Percentiles rank a stretch among this genome's conserved stretches.
Conservation (phyloP, 1,140 invertebrate genomes). For the Zaprionus ghesquierei region DNA sequence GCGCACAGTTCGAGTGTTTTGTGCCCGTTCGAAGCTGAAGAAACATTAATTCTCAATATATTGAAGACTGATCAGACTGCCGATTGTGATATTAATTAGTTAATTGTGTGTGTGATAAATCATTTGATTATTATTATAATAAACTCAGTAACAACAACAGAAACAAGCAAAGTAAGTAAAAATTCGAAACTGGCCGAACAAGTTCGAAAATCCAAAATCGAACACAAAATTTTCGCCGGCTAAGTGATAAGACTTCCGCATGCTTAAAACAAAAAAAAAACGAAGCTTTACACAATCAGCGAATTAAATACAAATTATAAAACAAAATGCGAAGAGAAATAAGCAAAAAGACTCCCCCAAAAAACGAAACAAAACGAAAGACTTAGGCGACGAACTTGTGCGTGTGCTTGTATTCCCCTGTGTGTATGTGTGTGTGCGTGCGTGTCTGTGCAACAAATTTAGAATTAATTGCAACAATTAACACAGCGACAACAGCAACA, state of each 20-base stretch:
- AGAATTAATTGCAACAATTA: slow-evolving; percentile 76
- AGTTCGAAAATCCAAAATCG: slow-evolving; percentile 51
- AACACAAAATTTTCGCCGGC: slow-evolving; percentile 17
- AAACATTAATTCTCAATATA: neutral
- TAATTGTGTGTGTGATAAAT: slow-evolving; percentile 59
- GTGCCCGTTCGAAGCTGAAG: slow-evolving; percentile 19
- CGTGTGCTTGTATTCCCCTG: neutral
- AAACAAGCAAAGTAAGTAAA: slow-evolving; percentile 64
- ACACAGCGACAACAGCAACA: slow-evolving; percentile 33
- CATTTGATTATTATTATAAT: slow-evolving; percentile 31
- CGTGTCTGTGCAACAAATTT: slow-evolving; percentile 33
- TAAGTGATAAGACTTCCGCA: slow-evolving; percentile 76
- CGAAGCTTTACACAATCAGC: slow-evolving; percentile 63
- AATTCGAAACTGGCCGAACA: slow-evolving; percentile 57
- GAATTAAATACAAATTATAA: slow-evolving; percentile 54
- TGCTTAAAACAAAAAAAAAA: no score
- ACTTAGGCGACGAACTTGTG: slow-evolving; percentile 4
- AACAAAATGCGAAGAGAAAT: slow-evolving; percentile 10
- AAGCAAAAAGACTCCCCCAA: slow-evolving; percentile 1
- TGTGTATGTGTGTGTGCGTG: slow-evolving; percentile 17
- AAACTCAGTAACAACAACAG: slow-evolving; percentile 43
- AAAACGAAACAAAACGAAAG: neutral
- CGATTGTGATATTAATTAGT: slow-evolving; percentile 43
- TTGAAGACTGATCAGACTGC: slow-evolving; percentile 29
- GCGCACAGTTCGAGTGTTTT: slow-evolving; percentile 49